Base-by-base conservation (phyloP, 2,113 vertebrate species). In the Prochilodus magdalenae region DNA sequence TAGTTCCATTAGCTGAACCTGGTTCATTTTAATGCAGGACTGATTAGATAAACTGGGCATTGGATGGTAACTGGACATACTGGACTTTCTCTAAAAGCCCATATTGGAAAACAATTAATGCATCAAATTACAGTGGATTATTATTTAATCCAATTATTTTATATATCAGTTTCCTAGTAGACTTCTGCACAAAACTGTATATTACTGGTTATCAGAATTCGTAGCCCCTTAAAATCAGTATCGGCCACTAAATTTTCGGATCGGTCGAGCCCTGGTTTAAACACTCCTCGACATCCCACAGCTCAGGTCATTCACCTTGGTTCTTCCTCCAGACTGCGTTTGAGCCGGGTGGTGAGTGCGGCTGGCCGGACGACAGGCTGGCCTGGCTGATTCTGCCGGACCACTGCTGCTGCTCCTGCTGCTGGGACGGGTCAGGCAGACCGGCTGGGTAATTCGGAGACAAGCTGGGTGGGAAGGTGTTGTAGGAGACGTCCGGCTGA, bases 321-420 rank as follows among this genome's bases (percentile, higher is more conserved):
- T 91, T 96, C 87, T 97, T 97, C 85, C 94, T 98, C 97, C 97
- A 98, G 80, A 96, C 84, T 0, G 95, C 94, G 0, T 94, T 91
- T 72, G 94, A 94, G 8, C 89, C 85, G 0, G 95, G 93, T 0
- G 92, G 89, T 29, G 94, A 91, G 0, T 83, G 87, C 1, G 94
- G 92, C 1, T 66, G 85, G 12, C 93, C 90, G 0, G 93, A 89
- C 49, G 88, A 73, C 20, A 11, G 93, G 82, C 83, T 0, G 90
- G 90, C 36, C 89, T 78, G 67, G 87, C 83, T 8, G 91, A 82
- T 76, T 24, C 81, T 81, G 92, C 90, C 57, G 69, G 92, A 93
- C 26, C 91, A 81, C 84, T 82, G 83, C 82, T 78, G 79, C 75
- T 86, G 87, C 65, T 8, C 40, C 26, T 76, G 71, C 3, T 5